Evolutionary conservation across 2,888 invertebrate genomes (phyloP).

Genomic region (Chloroclysta siterata): DNA sequence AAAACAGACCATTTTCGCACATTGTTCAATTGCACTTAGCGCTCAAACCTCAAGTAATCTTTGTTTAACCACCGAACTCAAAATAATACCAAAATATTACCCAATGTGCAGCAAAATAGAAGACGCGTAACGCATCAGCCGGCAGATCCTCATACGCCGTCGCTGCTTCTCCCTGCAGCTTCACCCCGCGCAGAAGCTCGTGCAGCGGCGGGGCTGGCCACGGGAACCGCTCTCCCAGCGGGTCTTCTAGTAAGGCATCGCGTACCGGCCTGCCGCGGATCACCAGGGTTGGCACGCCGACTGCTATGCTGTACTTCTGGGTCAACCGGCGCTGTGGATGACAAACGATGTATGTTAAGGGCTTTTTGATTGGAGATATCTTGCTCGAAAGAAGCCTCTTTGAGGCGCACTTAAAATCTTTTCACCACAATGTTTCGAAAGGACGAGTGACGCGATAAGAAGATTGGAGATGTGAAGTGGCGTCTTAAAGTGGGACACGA

Average conservation of each 20-base stretch:
- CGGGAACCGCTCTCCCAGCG: slow-evolving; percentile 88
- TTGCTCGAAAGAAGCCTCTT: too few species aligned
- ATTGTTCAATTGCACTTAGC: too few species aligned
- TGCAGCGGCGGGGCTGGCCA: slow-evolving; percentile 90
- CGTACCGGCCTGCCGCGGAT: slow-evolving; percentile 89
- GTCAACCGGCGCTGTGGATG: slow-evolving; percentile 88
- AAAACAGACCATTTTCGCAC: too few species aligned
- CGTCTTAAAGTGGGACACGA: too few species aligned
- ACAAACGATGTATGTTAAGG: slow-evolving; percentile 6
- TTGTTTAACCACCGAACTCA: too few species aligned
- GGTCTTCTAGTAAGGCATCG: slow-evolving; percentile 88
- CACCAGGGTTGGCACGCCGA: slow-evolving; percentile 90
- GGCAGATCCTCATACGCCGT: slow-evolving; percentile 86
- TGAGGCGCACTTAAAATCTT: too few species aligned
- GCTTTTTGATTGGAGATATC: too few species aligned
- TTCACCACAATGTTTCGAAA: too few species aligned
- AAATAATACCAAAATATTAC: slow-evolving; percentile 67
- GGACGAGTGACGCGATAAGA: too few species aligned
- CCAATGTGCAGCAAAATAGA: slow-evolving; percentile 96
- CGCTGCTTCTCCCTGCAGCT: slow-evolving; percentile 67
- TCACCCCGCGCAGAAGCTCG: slow-evolving; percentile 83
- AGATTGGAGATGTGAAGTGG: too few species aligned
- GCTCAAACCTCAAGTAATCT: too few species aligned
- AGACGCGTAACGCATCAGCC: slow-evolving; percentile 87
- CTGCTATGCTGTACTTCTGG: slow-evolving; percentile 90